Conservation (phyloP, 2,888 invertebrate species). For the Lycophotia porphyrea region DNA sequence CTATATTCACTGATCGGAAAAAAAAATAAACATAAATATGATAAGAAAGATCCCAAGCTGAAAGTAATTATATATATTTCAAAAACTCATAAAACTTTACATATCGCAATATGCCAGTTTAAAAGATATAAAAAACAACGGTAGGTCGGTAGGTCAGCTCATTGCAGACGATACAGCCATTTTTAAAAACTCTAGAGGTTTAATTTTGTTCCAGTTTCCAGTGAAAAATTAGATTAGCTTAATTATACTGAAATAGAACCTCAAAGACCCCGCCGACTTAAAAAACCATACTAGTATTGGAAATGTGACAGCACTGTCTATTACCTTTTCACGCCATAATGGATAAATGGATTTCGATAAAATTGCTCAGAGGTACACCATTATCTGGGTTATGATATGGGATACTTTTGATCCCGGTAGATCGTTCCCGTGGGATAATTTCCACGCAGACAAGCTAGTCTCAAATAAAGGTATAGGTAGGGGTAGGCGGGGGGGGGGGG, state of each 20-base stretch:
- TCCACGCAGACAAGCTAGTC: not conserved
- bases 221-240: not conserved
- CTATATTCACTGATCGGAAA: too few relatives aligned
- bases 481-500: too few relatives aligned
- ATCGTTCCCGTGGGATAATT: not conserved
- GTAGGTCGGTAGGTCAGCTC: not conserved
- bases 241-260: not conserved
- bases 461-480: not conserved
- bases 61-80: not conserved
- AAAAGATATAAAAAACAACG: not conserved
- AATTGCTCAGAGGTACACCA: not conserved
- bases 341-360: not conserved
- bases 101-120: not conserved
- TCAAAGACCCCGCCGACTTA: not conserved
- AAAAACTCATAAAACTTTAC: not conserved
- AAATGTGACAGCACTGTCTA: not conserved
- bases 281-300: not conserved
- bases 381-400: not conserved
- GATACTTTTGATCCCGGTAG: not conserved
- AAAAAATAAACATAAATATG: not conserved
- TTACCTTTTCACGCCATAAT: not conserved
- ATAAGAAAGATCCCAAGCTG: not conserved
- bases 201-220: slow-evolving; percentile 6
- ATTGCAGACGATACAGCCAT: not conserved
- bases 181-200: not conserved